phyloP scores from a whole-genome alignment of 2,113 vertebrate genomes.

The Chaetops frenatus region DNA sequence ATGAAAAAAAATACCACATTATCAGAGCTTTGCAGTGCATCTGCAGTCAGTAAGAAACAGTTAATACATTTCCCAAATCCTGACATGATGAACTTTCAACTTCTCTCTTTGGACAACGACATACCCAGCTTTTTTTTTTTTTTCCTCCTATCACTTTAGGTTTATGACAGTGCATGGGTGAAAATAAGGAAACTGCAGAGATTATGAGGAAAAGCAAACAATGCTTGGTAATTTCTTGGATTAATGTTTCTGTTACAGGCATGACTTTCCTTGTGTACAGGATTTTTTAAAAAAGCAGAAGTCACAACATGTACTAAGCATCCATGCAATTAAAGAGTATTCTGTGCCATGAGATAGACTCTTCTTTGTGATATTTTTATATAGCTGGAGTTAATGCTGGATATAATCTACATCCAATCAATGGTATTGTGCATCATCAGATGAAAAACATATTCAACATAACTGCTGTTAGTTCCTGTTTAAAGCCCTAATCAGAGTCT shows the following conservation, averaged over 20 bases:
- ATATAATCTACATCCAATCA: slow-evolving; percentile 70
- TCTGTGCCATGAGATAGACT: slow-evolving; percentile 53
- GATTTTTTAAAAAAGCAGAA: slow-evolving; percentile 45
- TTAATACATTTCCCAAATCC: not conserved
- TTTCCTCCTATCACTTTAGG: not conserved
- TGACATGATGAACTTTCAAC: slow-evolving; percentile 17
- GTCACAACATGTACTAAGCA: slow-evolving; percentile 59
- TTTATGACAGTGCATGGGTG: not conserved
- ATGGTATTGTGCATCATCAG: slow-evolving; percentile 69
- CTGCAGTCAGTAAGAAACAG: slow-evolving; percentile 12
- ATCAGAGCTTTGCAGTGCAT: slow-evolving; percentile 7
- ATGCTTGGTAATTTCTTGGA: slow-evolving; percentile 36
- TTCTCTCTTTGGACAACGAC: not conserved
- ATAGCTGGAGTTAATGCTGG: slow-evolving; percentile 64
- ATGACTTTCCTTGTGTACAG: slow-evolving; percentile 20
- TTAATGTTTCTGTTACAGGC: slow-evolving; percentile 44
- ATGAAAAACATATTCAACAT: slow-evolving; percentile 68
- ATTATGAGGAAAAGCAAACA: slow-evolving; percentile 25
- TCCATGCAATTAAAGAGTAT: slow-evolving; percentile 66
- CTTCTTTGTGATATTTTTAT: slow-evolving; percentile 67
- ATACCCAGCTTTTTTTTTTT: not conserved
- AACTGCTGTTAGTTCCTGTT: slow-evolving; percentile 68
- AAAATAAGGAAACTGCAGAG: not conserved
- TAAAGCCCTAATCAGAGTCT: slow-evolving; percentile 68
- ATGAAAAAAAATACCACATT: not conserved